Conservation (phyloP, 2,797 vertebrate species). For the Sebastes steindachneri region DNA sequence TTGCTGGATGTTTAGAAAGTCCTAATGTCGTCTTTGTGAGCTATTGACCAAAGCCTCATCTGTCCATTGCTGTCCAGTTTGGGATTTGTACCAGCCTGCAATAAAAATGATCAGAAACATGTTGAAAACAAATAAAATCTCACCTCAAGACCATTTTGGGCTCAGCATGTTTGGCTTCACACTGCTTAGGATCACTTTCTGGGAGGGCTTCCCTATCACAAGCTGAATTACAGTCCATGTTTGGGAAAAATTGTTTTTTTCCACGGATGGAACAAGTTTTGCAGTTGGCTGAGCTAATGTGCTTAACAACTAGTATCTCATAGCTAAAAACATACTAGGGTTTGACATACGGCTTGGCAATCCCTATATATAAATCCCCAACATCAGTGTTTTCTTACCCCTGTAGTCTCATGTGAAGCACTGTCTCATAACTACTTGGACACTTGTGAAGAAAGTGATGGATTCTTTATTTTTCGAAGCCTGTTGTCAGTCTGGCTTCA, state of each 20-base stretch:
- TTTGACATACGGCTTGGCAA: slow-evolving; percentile 20
- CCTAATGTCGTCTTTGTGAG: background rate
- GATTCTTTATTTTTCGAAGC: slow-evolving; percentile 40
- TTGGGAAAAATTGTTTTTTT: slow-evolving; percentile 15
- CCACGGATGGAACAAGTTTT: slow-evolving; percentile 12
- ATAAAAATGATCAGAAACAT: slow-evolving; percentile 9
- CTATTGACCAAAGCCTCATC: background rate
- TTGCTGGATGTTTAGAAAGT: background rate
- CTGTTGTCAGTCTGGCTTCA: slow-evolving; percentile 45
- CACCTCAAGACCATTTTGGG: background rate
- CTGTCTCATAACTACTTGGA: slow-evolving; percentile 49
- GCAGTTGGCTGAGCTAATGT: slow-evolving; percentile 6
- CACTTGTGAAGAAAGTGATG: slow-evolving; percentile 35
- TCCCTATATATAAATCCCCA: slow-evolving; percentile 4
- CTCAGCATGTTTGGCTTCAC: background rate
- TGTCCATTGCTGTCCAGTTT: slow-evolving; percentile 3
- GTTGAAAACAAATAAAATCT: slow-evolving; percentile 20
- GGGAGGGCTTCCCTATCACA: slow-evolving; percentile 2
- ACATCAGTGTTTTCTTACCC: slow-evolving; percentile 12
- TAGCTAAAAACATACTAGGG: background rate
- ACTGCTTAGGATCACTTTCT: background rate
- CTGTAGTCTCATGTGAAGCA: slow-evolving; percentile 17
- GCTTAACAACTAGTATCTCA: background rate
- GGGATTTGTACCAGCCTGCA: background rate
- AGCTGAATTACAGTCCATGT: background rate